Conservation (phyloP, 2,113 vertebrate genomes). For the Leucoraja erinaceus region DNA sequence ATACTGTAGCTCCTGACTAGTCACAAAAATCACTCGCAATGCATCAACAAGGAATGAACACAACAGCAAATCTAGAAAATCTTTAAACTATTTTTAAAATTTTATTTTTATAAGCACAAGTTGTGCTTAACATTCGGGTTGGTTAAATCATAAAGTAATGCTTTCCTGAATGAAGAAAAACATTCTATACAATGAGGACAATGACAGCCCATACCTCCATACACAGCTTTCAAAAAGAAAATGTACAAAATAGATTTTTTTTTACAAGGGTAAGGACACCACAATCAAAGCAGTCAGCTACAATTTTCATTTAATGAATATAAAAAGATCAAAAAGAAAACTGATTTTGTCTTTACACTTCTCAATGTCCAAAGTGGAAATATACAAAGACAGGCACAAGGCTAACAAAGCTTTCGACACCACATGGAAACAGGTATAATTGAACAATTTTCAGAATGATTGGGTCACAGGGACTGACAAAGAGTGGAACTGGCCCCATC, state of each 20-base stretch:
- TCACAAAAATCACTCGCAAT: too few relatives aligned
- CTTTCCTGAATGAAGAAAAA: constrained; percentile 70
- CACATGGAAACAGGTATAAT: constrained; percentile 33
- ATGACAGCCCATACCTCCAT: constrained; percentile 53
- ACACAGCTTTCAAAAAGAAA: constrained; percentile 63
- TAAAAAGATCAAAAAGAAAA: constrained; percentile 35
- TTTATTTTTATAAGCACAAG: constrained; percentile 65
- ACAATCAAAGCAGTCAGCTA: constrained; percentile 67
- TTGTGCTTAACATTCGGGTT: constrained; percentile 66
- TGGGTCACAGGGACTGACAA: background rate
- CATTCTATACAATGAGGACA: constrained; percentile 70
- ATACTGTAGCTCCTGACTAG: too few relatives aligned
- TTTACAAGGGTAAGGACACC: constrained; percentile 68
- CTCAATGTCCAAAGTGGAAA: constrained; percentile 38
- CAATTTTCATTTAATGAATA: constrained; percentile 48
- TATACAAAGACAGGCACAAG: constrained; percentile 40
- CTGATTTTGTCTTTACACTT: constrained; percentile 33
- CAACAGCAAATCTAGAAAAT: constrained; percentile 7
- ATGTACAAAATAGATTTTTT: constrained; percentile 77
- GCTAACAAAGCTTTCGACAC: constrained; percentile 41
- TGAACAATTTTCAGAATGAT: constrained; percentile 22
- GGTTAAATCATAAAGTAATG: constrained; percentile 67
- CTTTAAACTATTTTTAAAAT: constrained; percentile 52
- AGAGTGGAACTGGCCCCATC: background rate
- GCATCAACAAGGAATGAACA: background rate